phyloP scores from a whole-genome alignment of 1,140 invertebrate genomes.

The Drosophila saltans region DNA sequence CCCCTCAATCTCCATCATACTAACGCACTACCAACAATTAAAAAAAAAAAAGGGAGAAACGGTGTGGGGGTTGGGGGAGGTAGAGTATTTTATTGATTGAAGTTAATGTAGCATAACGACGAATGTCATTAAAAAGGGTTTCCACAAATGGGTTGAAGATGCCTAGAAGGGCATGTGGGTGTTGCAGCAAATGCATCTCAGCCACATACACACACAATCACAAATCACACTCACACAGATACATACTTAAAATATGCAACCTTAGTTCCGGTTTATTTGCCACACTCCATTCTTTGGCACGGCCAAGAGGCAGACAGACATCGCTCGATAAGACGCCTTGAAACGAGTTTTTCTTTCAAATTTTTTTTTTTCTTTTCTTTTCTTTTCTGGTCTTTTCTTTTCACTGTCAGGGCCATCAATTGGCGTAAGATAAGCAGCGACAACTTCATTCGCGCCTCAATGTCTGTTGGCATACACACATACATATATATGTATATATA shows the following conservation, averaged over 20 bases:
- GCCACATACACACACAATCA: not conserved
- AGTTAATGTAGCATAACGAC: constrained; percentile 67
- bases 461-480: constrained; percentile 30
- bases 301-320: constrained; percentile 36
- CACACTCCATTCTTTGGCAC: constrained; percentile 49
- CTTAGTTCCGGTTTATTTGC: constrained; percentile 70
- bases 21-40: not conserved
- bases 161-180: constrained; percentile 1
- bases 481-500: constrained; percentile 24
- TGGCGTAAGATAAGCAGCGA: constrained; percentile 54
- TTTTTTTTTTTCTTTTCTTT: not conserved
- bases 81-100: constrained; percentile 62
- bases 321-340: constrained; percentile 44
- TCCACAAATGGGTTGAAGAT: not conserved
- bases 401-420: constrained; percentile 73
- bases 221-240: not conserved
- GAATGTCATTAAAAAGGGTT: constrained; percentile 39
- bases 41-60: not conserved
- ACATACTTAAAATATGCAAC: constrained; percentile 9
- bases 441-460: constrained; percentile 61
- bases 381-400: constrained; percentile 48
- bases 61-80: not conserved
- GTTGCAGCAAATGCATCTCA: constrained; percentile 19
- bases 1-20: not conserved
- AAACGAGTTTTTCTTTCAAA: constrained; percentile 44